A percentile compares a stretch with the other conserved stretches of the same genome.
Conservation (phyloP, 2,113 vertebrate genomes). For the Porphyrio hochstetteri region DNA sequence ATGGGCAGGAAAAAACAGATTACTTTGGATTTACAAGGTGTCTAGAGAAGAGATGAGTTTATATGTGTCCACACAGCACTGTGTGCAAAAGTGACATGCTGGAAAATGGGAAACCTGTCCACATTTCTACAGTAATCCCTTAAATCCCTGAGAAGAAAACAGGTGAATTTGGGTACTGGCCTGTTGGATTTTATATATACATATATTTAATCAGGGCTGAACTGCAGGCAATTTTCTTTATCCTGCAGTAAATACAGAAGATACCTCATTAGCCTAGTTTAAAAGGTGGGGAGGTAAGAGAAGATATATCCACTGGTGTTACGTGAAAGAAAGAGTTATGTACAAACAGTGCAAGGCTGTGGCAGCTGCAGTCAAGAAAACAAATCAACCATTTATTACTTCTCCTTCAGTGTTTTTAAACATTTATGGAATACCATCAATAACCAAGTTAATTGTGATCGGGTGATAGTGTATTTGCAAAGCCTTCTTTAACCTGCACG, state of each 20-base stretch:
- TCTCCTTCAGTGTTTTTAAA: slow-evolving; percentile 62
- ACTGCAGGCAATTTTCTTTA: not conserved
- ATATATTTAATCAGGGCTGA: not conserved
- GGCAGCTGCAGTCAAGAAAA: slow-evolving; percentile 54
- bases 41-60: not conserved
- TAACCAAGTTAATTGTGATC: slow-evolving; percentile 54
- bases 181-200: not conserved
- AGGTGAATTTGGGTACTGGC: not conserved
- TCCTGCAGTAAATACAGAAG: not conserved
- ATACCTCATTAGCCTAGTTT: not conserved
- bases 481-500: not conserved
- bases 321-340: slow-evolving; percentile 47
- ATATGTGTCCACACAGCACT: not conserved
- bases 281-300: not conserved
- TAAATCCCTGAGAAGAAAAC: not conserved
- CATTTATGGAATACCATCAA: slow-evolving; percentile 54
- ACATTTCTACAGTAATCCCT: not conserved
- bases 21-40: not conserved
- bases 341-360: not conserved
- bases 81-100: not conserved
- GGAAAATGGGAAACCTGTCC: not conserved
- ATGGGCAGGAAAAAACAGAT: not conserved
- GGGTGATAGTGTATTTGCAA: slow-evolving; percentile 17
- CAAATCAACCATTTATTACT: slow-evolving; percentile 64
- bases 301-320: slow-evolving; percentile 23